Conservation (phyloP, 2,888 invertebrate species). For the Torymus tubicola region DNA sequence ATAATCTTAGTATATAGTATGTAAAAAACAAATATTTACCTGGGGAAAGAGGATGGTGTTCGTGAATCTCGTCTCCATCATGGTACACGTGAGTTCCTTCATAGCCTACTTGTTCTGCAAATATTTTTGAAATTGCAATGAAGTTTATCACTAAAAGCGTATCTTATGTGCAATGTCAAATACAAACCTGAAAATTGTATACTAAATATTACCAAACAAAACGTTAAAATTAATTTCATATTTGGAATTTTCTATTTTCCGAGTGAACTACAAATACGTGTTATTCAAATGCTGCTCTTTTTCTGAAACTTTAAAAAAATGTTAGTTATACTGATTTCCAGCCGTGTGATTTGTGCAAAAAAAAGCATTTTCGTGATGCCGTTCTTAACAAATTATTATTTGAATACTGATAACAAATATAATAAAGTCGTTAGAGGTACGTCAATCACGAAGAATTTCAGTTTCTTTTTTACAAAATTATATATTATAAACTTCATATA, state of each 20-base stretch:
- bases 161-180: no score
- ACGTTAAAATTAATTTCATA: not conserved
- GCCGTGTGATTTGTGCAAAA: not conserved
- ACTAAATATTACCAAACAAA: not conserved
- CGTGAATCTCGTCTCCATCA: not conserved
- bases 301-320: not conserved
- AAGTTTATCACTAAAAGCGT: no score
- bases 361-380: not conserved
- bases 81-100: conserved; percentile 1
- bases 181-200: conserved; percentile 17
- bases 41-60: no score
- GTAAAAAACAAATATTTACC: no score
- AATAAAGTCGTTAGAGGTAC: not conserved
- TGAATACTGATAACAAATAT: not conserved
- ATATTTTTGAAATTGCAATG: not conserved
- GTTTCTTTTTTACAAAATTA: no score
- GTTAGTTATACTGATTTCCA: no score
- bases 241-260: not conserved
- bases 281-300: not conserved
- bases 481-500: no score
- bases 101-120: conserved; percentile 5
- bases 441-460: no score
- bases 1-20: no score
- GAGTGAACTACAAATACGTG: no score
- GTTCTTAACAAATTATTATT: not conserved